Conservation (phyloP, 1,140 invertebrate species). For the Cherax destructor region DNA sequence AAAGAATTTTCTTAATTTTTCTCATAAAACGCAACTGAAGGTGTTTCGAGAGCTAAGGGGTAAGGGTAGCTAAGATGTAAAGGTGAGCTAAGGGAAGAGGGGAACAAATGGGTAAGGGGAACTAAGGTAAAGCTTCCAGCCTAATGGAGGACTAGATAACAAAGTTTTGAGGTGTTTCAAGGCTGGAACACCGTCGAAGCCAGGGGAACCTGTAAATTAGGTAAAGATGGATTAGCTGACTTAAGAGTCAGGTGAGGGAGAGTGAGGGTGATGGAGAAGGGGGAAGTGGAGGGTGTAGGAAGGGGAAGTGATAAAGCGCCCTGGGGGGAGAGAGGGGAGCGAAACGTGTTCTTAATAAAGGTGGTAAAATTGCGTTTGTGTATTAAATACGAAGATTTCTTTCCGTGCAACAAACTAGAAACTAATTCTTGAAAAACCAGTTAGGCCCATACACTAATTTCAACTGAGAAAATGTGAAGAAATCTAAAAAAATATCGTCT, state of each 20-base stretch:
- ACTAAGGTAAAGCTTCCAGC: not conserved
- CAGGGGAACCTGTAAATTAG: slow-evolving; percentile 47
- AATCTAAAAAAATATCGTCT: too few species aligned
- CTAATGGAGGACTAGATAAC: not conserved
- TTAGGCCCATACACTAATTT: too few species aligned
- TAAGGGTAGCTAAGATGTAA: not conserved
- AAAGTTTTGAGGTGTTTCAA: slow-evolving; percentile 1
- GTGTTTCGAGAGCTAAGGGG: not conserved
- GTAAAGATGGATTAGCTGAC: slow-evolving; percentile 48
- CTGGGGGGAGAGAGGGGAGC: not conserved
- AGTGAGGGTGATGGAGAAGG: not conserved
- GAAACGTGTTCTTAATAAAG: too few species aligned
- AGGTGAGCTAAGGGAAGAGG: not conserved
- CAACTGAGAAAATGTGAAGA: too few species aligned
- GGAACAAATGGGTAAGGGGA: not conserved
- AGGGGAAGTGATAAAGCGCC: not conserved
- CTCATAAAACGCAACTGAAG: too few species aligned
- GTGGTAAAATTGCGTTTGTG: not conserved
- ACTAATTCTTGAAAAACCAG: too few species aligned
- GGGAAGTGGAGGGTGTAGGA: not conserved
- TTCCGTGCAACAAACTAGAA: too few species aligned
- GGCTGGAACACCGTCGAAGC: not conserved
- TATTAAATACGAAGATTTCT: too few species aligned
- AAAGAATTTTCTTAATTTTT: too few species aligned
- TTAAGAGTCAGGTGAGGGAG: slow-evolving; percentile 17